Evolutionary conservation across 2,888 invertebrate species (phyloP).

Genomic region (Meiosimyza platycephala): DNA sequence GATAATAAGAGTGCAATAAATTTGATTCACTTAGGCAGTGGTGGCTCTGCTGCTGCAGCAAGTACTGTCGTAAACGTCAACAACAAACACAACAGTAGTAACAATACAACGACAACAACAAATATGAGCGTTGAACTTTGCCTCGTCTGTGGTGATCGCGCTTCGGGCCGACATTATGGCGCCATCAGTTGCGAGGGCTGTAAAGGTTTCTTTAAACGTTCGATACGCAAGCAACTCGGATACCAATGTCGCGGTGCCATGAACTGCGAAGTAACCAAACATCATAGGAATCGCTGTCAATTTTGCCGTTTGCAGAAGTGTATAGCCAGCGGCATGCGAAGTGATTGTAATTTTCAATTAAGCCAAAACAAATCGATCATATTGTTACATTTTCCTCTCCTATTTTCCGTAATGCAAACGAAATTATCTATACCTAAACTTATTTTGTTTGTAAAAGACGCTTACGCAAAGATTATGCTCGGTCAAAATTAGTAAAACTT

Average conservation of each 20-base stretch:
- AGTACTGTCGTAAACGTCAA: constrained; percentile 37
- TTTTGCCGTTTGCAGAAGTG: constrained; percentile 98
- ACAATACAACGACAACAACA: constrained; percentile 27
- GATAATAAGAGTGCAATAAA: constrained; percentile 51
- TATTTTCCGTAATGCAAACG: no score
- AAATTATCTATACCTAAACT: no score
- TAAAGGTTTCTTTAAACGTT: constrained; percentile 98
- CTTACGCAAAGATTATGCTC: neutral
- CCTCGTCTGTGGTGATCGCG: constrained; percentile 95
- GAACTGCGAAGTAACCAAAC: constrained; percentile 98
- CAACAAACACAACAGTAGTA: constrained; percentile 27
- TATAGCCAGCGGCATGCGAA: constrained; percentile 97
- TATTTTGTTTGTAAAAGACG: no score
- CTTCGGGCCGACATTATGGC: constrained; percentile 95
- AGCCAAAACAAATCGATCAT: constrained; percentile 36
- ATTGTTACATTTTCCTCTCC: no score
- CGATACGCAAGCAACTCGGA: constrained; percentile 95
- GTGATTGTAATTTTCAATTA: constrained; percentile 86
- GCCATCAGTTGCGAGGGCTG: constrained; percentile 93
- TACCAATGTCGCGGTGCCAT: constrained; percentile 96
- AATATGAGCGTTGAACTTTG: constrained; percentile 77
- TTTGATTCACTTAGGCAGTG: constrained; percentile 45
- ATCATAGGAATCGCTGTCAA: constrained; percentile 98
- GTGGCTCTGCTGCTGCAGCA: constrained; percentile 34
- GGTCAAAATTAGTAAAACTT: no score